Base-by-base conservation (phyloP, 2,797 vertebrate species). In the Trachurus trachurus region DNA sequence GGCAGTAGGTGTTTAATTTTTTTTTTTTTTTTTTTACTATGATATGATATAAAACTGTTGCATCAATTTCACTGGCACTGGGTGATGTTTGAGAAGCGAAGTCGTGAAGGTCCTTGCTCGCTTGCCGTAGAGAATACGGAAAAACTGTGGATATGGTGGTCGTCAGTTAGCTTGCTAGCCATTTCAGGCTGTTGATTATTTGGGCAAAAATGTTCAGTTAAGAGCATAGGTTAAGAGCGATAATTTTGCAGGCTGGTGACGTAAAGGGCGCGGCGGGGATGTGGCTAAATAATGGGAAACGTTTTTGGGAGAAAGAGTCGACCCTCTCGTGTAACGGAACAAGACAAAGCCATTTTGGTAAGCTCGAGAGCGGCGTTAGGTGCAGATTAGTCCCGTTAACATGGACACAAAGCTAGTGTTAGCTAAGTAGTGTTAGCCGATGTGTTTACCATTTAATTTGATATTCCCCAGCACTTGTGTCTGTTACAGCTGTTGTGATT, bases 261-360 rank as follows among this genome's bases (percentile, higher is more conserved):
- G 71, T 26, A 26, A 66, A 64, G 73, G 71, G 62, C 45, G 89
- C 83, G 80, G 88, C 75, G 90, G 92, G 81, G 86, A 95, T 95
- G 94, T 95, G 88, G 93, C 78, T 94, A 71, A 91, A 93, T 89
- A 86, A 97, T 98, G 97, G 97, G 97, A 89, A 97, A 96, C 90
- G 91, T 98, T 80, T 97, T 98, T 90, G 96, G 95, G 92, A 94
- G 96, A 94, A 97, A 96, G 93, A 94, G 92, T 90, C 95, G 90
- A 86, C 84, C 91, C 56, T 97, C 96, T 91, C 97, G 97, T 78
- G 95, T 98, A 80, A 98, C 97, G 47, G 97, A 98, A 57, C 97
- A 98, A 87, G 97, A 98, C 94, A 95, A 91, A 92, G 97, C 97
- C 58, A 80, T 98, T 76, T 88, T 97, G 96, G 97, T 98, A 90